Evolutionary conservation across 1,140 invertebrate genomes (phyloP).

Genomic region (Drosophila neocordata): DNA sequence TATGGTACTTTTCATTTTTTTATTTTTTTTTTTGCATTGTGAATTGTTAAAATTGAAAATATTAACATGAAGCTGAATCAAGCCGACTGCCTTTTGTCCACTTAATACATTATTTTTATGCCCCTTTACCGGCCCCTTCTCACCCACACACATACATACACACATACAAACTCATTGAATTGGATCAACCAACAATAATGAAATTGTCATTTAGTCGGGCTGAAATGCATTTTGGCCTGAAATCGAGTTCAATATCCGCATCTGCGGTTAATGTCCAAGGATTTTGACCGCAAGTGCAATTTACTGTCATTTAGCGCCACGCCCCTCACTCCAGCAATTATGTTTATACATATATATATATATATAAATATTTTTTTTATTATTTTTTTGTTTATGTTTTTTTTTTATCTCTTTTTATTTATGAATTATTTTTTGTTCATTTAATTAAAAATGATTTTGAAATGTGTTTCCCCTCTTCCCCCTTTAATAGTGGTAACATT

Average conservation of each 20-base stretch:
- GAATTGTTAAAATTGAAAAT: slow-evolving; percentile 27
- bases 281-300: slow-evolving; percentile 35
- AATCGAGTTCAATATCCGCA: slow-evolving; percentile 29
- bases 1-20: slow-evolving; percentile 36
- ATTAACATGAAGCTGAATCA: slow-evolving; percentile 10
- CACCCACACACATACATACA: background rate
- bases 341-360: slow-evolving; percentile 3
- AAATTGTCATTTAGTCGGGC: slow-evolving; percentile 36
- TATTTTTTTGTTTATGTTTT: background rate
- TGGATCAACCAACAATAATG: slow-evolving; percentile 13
- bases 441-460: slow-evolving; percentile 37
- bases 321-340: slow-evolving; percentile 43
- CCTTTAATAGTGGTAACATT: background rate
- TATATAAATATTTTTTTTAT: background rate
- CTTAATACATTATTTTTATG: slow-evolving; percentile 32
- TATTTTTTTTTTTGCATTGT: slow-evolving; percentile 27
- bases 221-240: background rate
- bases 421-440: background rate
- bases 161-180: background rate
- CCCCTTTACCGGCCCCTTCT: background rate
- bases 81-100: slow-evolving; percentile 22
- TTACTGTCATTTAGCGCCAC: slow-evolving; percentile 38
- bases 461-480: background rate
- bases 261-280: slow-evolving; percentile 63
- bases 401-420: background rate